Evolutionary conservation across 2,113 vertebrate genomes (phyloP).

Genomic region (Catagonus wagneri): DNA sequence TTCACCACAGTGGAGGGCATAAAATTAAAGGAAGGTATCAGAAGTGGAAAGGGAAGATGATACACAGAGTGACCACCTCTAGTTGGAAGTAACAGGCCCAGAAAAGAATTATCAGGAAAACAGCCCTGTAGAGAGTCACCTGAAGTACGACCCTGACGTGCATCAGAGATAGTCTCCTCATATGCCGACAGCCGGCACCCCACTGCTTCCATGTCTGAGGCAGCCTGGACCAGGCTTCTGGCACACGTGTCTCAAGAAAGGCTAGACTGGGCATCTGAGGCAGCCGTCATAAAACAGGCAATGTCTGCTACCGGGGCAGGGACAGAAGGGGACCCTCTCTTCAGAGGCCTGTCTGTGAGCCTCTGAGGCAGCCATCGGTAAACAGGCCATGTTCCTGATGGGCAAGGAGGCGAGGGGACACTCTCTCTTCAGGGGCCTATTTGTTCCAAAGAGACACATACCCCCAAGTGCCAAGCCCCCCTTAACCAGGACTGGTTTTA

Average conservation of each 20-base stretch:
- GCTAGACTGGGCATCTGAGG: neutral
- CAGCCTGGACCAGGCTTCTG: neutral
- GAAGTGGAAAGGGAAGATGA: neutral
- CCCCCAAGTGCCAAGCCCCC: neutral
- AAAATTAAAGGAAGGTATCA: neutral
- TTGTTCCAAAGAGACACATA: neutral
- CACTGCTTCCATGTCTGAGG: neutral
- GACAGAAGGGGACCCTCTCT: no score
- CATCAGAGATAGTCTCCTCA: neutral
- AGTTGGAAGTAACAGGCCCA: neutral
- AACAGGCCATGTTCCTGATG: neutral
- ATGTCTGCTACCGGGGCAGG: no score
- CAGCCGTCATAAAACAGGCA: neutral
- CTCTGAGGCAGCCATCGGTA: neutral
- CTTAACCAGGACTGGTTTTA: neutral
- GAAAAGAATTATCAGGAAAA: constrained; percentile 35
- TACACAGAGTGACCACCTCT: neutral
- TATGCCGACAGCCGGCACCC: neutral
- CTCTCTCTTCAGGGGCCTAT: neutral
- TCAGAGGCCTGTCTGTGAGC: no score
- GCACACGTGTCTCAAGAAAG: neutral
- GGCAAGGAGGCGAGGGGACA: neutral
- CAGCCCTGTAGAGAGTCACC: neutral
- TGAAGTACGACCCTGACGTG: neutral
- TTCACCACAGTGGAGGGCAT: neutral